Evolutionary conservation across 2,888 invertebrate species (phyloP).

Genomic region (Macropis europaea): DNA sequence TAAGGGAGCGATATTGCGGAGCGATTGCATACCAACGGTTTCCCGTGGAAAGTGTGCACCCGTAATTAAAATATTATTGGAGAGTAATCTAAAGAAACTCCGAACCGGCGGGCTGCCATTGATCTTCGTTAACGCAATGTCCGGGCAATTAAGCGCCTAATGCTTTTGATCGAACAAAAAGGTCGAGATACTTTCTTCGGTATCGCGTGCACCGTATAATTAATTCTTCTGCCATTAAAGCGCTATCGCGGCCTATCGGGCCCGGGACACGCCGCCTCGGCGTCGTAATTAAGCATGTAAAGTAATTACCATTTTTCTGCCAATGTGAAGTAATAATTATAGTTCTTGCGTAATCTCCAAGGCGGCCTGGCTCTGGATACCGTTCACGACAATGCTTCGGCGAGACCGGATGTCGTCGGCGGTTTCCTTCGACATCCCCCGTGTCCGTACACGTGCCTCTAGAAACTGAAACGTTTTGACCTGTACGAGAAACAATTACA

Average conservation of each 20-base stretch:
- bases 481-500: too few species aligned
- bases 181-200: constrained; percentile 45
- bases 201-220: constrained; percentile 48
- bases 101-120: constrained; percentile 5
- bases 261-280: constrained; percentile 1
- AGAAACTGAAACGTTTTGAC: too few species aligned
- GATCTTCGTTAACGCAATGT: constrained; percentile 46
- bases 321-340: constrained; percentile 45
- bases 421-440: constrained; percentile 69
- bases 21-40: too few species aligned
- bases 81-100: constrained; percentile 6
- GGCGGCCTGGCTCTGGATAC: constrained; percentile 62
- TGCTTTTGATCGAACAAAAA: constrained; percentile 26
- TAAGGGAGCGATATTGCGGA: too few species aligned
- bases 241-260: constrained; percentile 35
- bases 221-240: constrained; percentile 52
- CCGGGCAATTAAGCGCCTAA: constrained; percentile 46
- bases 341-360: constrained; percentile 42
- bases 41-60: too few species aligned
- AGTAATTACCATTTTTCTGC: constrained; percentile 50
- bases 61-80: too few species aligned
- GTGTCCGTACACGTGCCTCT: too few species aligned
- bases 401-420: constrained; percentile 69
- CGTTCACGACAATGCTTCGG: constrained; percentile 74
- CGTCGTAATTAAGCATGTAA: constrained; percentile 51